These are phyloP conservation scores for Entomobrya multifasciata DNA, from an alignment of 2,888 invertebrate genomes.

Conservation along the genomic window DNA sequence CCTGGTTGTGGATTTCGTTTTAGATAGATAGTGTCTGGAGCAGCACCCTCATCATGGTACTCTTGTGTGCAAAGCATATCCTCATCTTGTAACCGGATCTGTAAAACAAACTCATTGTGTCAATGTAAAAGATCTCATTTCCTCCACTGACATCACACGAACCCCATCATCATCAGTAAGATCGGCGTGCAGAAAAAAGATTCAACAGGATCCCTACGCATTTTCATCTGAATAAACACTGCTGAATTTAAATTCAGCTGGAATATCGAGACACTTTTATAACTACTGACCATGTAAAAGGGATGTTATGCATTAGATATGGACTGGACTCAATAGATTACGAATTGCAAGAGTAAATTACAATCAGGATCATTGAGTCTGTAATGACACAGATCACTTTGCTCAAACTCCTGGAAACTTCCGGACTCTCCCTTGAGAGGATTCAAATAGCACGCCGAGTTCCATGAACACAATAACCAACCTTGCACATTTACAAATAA, in stretches of 20 bases:
- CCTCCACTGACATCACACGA: constrained; percentile 59
- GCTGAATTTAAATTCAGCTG: neutral
- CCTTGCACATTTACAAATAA: neutral
- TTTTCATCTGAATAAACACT: neutral
- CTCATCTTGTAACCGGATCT: constrained; percentile 71
- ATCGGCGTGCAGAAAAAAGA: neutral
- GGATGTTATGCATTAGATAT: too few species aligned
- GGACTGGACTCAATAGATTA: neutral
- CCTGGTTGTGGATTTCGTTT: constrained; percentile 28
- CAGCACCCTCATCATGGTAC: constrained; percentile 51
- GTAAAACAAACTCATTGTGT: constrained; percentile 74
- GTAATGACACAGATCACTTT: constrained; percentile 47
- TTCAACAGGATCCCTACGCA: constrained; percentile 51
- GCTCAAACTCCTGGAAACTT: constrained; percentile 67
- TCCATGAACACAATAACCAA: too few species aligned
- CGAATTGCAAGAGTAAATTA: neutral
- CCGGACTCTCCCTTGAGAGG: constrained; percentile 36
- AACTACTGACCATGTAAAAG: constrained; percentile 27
- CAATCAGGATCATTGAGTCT: constrained; percentile 40
- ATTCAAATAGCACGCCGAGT: too few species aligned
- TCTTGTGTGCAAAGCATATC: constrained; percentile 35
- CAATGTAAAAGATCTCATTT: constrained; percentile 71
- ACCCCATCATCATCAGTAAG: constrained; percentile 12
- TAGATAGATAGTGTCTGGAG: constrained; percentile 11
- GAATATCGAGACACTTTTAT: neutral